Evolutionary conservation across 1,140 invertebrate species (phyloP).

Genomic region (Aphelenchoides fujianensis): DNA sequence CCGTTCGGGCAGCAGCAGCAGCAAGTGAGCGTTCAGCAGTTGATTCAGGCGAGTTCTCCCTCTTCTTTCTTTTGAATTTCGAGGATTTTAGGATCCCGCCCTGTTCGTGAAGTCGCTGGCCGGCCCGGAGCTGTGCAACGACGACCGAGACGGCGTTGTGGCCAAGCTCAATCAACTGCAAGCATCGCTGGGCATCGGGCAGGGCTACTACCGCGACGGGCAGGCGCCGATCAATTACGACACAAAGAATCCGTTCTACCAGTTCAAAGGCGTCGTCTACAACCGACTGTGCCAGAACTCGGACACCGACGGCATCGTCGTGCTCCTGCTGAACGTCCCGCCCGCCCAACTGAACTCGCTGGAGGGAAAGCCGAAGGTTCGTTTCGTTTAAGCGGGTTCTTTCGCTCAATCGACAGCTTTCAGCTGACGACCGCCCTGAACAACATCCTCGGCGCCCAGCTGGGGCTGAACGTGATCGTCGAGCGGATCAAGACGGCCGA

Average conservation of each 20-base stretch:
- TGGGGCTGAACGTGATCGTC: slow-evolving; percentile 1
- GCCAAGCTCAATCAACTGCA: slow-evolving; percentile 22
- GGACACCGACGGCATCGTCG: slow-evolving; percentile 20
- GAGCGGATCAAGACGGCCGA: slow-evolving; percentile 10
- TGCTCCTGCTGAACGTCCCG: slow-evolving; percentile 10
- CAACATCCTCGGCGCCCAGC: slow-evolving; percentile 9
- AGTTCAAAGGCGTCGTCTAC: slow-evolving; percentile 25
- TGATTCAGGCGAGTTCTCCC: neutral
- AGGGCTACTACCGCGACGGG: slow-evolving; percentile 17
- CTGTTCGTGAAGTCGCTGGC: slow-evolving; percentile 13
- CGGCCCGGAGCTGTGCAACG: slow-evolving; percentile 16
- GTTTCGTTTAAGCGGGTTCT: neutral
- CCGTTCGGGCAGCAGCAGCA: neutral
- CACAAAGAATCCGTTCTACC: slow-evolving; percentile 20
- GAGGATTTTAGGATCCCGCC: slow-evolving; percentile 9
- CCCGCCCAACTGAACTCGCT: neutral
- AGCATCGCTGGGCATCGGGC: slow-evolving; percentile 5
- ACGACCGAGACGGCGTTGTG: slow-evolving; percentile 17
- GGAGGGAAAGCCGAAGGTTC: slow-evolving; percentile 15
- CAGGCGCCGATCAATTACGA: slow-evolving; percentile 15
- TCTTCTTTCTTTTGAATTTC: neutral
- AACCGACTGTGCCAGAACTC: slow-evolving; percentile 10
- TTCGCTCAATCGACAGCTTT: slow-evolving; percentile 1
- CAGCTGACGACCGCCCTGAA: neutral
- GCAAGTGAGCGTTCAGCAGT: neutral